These are phyloP conservation scores for Nematopogon swammerdamellus DNA, from an alignment of 2,888 invertebrate genomes.

Conservation along the genomic window DNA sequence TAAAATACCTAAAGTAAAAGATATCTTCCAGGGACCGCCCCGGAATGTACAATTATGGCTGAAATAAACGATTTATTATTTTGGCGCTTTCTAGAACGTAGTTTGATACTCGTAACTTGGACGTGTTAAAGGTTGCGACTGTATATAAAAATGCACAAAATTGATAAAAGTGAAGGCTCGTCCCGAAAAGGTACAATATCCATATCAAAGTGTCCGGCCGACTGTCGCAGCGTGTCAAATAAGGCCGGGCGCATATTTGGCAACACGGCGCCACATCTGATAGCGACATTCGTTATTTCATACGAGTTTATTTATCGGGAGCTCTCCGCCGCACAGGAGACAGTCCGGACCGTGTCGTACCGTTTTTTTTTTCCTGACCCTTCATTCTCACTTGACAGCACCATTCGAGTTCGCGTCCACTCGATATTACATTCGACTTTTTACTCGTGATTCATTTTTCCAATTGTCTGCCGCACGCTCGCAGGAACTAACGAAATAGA, in stretches of 20 bases:
- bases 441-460: conserved; percentile 22
- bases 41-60: no score
- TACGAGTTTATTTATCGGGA: conserved; percentile 48
- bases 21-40: no score
- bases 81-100: no score
- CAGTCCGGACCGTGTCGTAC: conserved; percentile 46
- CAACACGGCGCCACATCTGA: conserved; percentile 24
- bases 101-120: no score
- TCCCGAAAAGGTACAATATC: background rate
- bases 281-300: conserved; percentile 38
- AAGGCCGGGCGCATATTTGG: conserved; percentile 21
- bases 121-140: no score
- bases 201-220: background rate
- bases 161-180: background rate
- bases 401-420: conserved; percentile 42
- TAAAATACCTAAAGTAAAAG: no score
- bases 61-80: no score
- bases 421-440: conserved; percentile 54
- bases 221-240: conserved; percentile 35
- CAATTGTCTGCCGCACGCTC: conserved; percentile 25
- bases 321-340: conserved; percentile 37
- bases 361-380: conserved; percentile 49
- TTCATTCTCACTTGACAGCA: conserved; percentile 55
- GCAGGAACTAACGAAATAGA: conserved; percentile 48
- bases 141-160: no score